phyloP scores from a whole-genome alignment of 2,113 vertebrate genomes.

The Mirounga angustirostris region DNA sequence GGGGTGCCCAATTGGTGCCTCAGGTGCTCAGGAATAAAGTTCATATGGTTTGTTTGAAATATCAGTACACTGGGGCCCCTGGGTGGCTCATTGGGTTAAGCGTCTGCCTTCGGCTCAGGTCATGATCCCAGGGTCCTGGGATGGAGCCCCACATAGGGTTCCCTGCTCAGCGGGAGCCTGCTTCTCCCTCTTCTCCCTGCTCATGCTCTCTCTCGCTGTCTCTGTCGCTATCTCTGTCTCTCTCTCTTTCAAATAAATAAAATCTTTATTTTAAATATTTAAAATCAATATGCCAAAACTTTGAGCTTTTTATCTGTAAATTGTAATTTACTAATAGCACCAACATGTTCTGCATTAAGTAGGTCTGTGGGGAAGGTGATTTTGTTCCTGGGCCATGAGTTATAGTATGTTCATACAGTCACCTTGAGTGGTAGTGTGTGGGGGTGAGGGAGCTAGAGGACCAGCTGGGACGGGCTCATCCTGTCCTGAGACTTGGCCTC shows the following conservation, averaged over 20 bases:
- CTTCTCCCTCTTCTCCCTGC: background rate
- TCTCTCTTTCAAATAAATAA: no score
- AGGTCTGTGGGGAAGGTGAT: background rate
- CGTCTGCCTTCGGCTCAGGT: no score
- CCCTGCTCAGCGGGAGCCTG: background rate
- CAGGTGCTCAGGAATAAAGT: background rate
- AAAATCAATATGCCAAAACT: background rate
- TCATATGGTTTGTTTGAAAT: slow-evolving; percentile 51
- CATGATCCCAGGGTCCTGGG: no score
- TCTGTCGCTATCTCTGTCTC: no score
- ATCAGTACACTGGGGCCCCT: background rate
- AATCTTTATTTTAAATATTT: no score
- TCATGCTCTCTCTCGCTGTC: background rate
- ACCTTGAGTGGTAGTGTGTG: background rate
- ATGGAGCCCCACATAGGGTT: no score
- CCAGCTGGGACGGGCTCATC: background rate
- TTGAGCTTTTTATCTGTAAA: background rate
- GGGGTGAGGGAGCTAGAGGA: rapidly evolving
- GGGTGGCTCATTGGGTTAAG: no score
- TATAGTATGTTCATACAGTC: background rate
- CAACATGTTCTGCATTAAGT: background rate
- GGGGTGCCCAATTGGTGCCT: background rate
- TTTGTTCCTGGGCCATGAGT: background rate
- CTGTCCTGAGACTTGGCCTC: background rate
- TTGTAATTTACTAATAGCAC: background rate